Percentiles rank a stretch among this genome's conserved stretches.
Conservation (phyloP, 2,797 vertebrate species). For the Macrochelys suwanniensis region DNA sequence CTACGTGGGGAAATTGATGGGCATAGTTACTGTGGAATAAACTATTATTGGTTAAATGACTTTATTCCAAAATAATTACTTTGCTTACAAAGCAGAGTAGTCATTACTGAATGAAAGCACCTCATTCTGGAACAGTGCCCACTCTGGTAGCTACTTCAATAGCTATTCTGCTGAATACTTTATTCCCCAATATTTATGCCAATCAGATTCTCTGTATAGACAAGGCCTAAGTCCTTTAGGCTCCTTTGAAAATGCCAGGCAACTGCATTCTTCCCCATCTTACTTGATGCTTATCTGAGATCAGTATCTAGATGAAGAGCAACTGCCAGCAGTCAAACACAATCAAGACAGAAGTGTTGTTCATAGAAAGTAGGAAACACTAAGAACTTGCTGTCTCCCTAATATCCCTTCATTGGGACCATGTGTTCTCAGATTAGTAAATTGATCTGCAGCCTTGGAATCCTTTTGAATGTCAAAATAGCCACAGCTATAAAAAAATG, state of each 20-base stretch:
- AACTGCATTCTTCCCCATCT: neutral
- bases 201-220: too few relatives aligned
- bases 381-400: neutral
- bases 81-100: neutral
- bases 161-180: too few relatives aligned
- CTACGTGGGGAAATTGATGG: neutral
- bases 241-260: too few relatives aligned
- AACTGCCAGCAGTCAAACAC: neutral
- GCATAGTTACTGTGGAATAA: neutral
- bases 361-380: neutral
- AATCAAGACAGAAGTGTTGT: neutral
- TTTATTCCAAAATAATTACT: too few relatives aligned
- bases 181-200: too few relatives aligned
- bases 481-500: neutral
- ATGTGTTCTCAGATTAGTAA: neutral
- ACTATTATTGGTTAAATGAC: too few relatives aligned
- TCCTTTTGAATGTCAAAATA: neutral
- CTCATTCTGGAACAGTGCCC: neutral
- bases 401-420: neutral
- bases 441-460: neutral
- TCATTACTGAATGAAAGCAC: neutral
- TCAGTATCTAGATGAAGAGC: neutral
- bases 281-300: neutral
- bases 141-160: neutral
- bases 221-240: too few relatives aligned